phyloP scores from a whole-genome alignment of 2,888 invertebrate species.

The Muschampia staudingeri region DNA sequence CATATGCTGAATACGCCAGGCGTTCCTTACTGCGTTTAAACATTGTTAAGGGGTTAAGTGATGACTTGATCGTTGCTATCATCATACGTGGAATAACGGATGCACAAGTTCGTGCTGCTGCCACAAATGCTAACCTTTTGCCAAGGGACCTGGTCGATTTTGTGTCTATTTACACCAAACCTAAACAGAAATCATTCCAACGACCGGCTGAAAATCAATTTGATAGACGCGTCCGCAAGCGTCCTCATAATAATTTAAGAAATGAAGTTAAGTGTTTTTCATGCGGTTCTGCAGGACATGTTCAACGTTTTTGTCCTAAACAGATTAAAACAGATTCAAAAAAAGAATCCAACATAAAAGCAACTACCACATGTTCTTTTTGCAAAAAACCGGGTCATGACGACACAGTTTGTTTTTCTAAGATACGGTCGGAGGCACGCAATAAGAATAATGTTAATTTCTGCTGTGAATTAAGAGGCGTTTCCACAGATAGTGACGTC shows the following conservation, averaged over 20 bases:
- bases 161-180: conserved; percentile 23
- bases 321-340: background rate
- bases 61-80: conserved; percentile 5
- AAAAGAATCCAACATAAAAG: too few relatives aligned
- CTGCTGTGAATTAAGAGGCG: background rate
- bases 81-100: conserved; percentile 25
- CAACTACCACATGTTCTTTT: background rate
- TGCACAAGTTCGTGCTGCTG: conserved; percentile 20
- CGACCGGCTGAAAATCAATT: background rate
- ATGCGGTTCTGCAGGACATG: background rate
- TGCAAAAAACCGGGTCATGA: conserved; percentile 28
- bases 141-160: background rate
- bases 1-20: conserved; percentile 31
- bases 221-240: background rate
- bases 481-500: background rate
- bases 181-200: background rate
- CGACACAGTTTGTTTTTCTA: conserved; percentile 7
- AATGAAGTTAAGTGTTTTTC: background rate
- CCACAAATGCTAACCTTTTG: conserved; percentile 1
- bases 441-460: conserved; percentile 7
- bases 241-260: background rate
- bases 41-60: conserved; percentile 14
- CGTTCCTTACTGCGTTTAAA: background rate
- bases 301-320: background rate
- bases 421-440: background rate